Evolutionary conservation across 2,113 vertebrate species (phyloP), one percentile per base, ranked within the genome.

Genomic region (Microcebus murinus): DNA sequence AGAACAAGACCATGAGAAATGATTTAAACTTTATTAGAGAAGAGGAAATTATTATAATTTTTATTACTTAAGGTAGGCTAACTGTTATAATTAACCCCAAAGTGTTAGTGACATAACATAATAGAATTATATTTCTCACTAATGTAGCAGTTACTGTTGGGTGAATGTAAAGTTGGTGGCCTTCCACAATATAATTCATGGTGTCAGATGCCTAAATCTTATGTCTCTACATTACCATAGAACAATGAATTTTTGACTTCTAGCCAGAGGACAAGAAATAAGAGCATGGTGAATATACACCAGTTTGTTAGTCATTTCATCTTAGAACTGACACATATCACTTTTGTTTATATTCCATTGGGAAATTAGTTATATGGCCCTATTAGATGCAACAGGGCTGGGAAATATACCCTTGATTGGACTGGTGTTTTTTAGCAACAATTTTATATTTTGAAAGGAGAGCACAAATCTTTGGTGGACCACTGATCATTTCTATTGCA

Each of bases 41-140:
- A 95, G 39, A 34, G n/a, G 10, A 63, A 63, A 92, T 86, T 57
- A 80, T 27, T 55, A 81, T 70, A 17, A 52, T 95, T 97, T 95
- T 84, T 92, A 74, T 84, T 94, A 65, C 15, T 87, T 45, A 36
- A 20, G 45, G 61, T 91, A 55, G 29, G 55, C 17, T 84, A 74
- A 89, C 55, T 67, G 8, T 68, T 96, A 59, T 17, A 92, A 95
- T 92, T 92, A 87, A 85, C 42, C 25, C 65, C 39, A 67, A 86
- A 83, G 57, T 55, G 12, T 95, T 65, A 76, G n/a, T 76, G 74
- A 63, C 50, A 31, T 89, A 80, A 68, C 25, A 13, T 73, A 88
- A 93, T 45, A 63, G 42, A 68, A 50, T 39, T 55, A 5, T 39
- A 79, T 73, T 80, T 89, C 52, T 91, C 34, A 74, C 20, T 65